Evolutionary conservation across 2,888 invertebrate species (phyloP).

Genomic region (Punctoribates punctum): DNA sequence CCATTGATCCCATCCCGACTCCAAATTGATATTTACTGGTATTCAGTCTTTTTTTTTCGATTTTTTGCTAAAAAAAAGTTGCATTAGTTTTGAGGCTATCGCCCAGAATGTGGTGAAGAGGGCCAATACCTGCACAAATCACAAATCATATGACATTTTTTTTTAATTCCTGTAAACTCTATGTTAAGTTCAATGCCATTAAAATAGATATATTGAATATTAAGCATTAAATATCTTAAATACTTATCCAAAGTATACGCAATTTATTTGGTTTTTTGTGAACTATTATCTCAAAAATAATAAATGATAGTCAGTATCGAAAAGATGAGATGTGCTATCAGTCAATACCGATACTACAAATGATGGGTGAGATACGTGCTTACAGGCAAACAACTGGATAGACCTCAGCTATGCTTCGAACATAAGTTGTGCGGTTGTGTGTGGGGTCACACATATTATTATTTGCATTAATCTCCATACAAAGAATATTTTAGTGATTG

Average conservation of each 20-base stretch:
- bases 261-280: background rate
- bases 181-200: slow-evolving; percentile 30
- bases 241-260: background rate
- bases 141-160: slow-evolving; percentile 21
- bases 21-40: slow-evolving; percentile 29
- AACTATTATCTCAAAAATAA: slow-evolving; percentile 13
- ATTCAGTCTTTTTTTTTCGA: slow-evolving; percentile 1
- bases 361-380: slow-evolving; percentile 31
- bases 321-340: slow-evolving; percentile 27
- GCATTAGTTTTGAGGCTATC: slow-evolving; percentile 3
- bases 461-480: slow-evolving; percentile 36
- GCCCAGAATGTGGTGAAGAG: background rate
- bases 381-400: background rate
- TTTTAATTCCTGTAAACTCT: background rate
- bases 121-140: slow-evolving; percentile 8
- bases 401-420: too few species aligned
- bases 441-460: slow-evolving; percentile 32
- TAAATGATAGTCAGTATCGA: slow-evolving; percentile 27
- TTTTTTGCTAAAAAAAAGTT: background rate
- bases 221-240: background rate
- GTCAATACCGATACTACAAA: slow-evolving; percentile 31
- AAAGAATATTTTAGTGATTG: slow-evolving; percentile 31
- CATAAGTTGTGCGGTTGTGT: background rate
- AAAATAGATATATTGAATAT: background rate
- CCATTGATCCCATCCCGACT: background rate